Evolutionary conservation across 2,797 vertebrate genomes (phyloP).

Genomic region (Crocodylus rhombifer): DNA sequence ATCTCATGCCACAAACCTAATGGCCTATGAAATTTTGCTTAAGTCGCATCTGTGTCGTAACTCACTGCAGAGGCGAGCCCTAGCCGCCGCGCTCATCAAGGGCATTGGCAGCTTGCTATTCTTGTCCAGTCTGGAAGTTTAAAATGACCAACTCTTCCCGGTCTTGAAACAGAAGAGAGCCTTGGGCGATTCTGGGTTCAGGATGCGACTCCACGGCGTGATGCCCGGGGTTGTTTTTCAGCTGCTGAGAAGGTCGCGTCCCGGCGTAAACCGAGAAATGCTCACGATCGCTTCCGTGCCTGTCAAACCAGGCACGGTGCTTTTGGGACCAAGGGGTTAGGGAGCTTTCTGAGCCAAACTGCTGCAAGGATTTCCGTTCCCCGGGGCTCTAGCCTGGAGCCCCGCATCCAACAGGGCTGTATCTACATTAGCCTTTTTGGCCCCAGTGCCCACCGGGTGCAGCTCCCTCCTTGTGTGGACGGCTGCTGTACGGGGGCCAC

Average conservation of each 20-base stretch:
- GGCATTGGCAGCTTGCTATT: neutral
- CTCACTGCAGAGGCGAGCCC: neutral
- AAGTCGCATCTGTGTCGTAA: neutral
- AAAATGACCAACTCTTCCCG: neutral
- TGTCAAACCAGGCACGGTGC: neutral
- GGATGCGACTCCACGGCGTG: neutral
- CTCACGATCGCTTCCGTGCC: neutral
- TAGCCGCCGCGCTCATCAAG: neutral
- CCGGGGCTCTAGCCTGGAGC: no score
- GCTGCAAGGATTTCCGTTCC: neutral
- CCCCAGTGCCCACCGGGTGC: neutral
- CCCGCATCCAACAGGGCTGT: neutral
- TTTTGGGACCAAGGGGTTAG: neutral
- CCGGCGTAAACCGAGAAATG: neutral
- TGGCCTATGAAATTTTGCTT: neutral
- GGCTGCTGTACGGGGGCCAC: neutral
- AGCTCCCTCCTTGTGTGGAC: neutral
- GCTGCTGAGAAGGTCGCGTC: fast-evolving
- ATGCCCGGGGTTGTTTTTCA: neutral
- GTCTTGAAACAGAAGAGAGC: neutral
- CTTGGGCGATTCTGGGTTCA: fast-evolving
- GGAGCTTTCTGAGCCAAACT: neutral
- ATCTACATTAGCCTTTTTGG: neutral
- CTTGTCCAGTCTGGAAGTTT: neutral
- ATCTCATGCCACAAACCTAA: neutral